Conservation (phyloP, 2,797 vertebrate genomes). For the Enteromius argenteus region DNA sequence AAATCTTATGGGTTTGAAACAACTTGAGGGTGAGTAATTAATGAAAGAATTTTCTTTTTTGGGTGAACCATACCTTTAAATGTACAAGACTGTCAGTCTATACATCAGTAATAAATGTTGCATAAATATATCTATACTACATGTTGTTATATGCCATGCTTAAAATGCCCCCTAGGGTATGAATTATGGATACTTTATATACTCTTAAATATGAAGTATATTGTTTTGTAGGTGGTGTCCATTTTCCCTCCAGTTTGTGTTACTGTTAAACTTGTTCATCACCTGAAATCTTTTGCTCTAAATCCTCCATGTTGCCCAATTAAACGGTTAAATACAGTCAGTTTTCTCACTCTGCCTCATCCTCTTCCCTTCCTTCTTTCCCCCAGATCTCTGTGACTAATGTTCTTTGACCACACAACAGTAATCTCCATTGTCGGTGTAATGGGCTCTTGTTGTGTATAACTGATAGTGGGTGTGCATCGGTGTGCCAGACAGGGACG, state of each 20-base stretch:
- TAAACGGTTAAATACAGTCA: constrained; percentile 33
- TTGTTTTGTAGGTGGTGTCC: neutral
- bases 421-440: constrained; percentile 63
- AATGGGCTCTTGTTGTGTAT: constrained; percentile 63
- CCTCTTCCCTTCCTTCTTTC: constrained; percentile 59
- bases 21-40: too few species aligned
- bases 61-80: too few species aligned
- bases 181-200: neutral
- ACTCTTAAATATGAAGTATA: neutral
- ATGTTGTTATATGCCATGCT: neutral
- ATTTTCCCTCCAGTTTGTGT: neutral
- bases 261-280: neutral
- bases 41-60: too few species aligned
- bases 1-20: too few species aligned
- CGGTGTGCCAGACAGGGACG: constrained; percentile 54
- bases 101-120: neutral
- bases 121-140: neutral
- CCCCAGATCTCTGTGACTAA: constrained; percentile 62
- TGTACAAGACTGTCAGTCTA: neutral
- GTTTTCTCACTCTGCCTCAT: constrained; percentile 45
- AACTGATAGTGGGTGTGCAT: constrained; percentile 63
- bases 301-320: constrained; percentile 12
- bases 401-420: constrained; percentile 59
- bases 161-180: neutral
- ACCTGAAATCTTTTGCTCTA: neutral